Percentiles rank a stretch among this genome's conserved stretches.
These are phyloP conservation scores for Brachionus koreanus DNA, from an alignment of 1,140 invertebrate genomes.

Conservation along the genomic window DNA sequence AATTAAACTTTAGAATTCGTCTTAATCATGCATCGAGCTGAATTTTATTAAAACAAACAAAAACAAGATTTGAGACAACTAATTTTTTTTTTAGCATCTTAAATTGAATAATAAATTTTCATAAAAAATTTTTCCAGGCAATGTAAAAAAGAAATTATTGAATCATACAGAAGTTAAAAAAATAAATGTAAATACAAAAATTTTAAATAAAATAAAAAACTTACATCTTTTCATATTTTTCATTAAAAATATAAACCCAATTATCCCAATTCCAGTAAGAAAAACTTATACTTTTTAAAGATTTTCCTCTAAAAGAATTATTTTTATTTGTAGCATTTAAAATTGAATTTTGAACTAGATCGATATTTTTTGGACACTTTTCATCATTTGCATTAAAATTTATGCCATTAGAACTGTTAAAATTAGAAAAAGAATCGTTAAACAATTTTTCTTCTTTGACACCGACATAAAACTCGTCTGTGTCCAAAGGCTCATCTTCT, in stretches of 20 bases:
- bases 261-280: neutral
- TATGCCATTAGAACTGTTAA: neutral
- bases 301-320: neutral
- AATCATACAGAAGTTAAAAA: neutral
- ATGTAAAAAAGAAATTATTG: neutral
- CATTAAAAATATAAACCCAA: neutral
- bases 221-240: slow-evolving; percentile 12
- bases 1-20: too few relatives aligned
- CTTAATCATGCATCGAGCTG: too few relatives aligned
- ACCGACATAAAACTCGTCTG: neutral
- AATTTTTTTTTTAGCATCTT: too few relatives aligned
- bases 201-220: neutral
- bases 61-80: too few relatives aligned
- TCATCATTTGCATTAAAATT: neutral
- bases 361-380: neutral
- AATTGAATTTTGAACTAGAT: neutral
- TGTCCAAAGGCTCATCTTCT: neutral
- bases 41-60: too few relatives aligned
- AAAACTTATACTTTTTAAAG: neutral
- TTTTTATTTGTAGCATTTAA: neutral
- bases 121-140: too few relatives aligned
- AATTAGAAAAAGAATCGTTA: neutral
- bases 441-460: slow-evolving; percentile 27
- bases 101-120: too few relatives aligned
- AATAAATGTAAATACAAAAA: too few relatives aligned